A percentile compares a stretch with the other conserved stretches of the same genome.
Conservation (phyloP, 2,113 vertebrate genomes). For the Elachura formosa region DNA sequence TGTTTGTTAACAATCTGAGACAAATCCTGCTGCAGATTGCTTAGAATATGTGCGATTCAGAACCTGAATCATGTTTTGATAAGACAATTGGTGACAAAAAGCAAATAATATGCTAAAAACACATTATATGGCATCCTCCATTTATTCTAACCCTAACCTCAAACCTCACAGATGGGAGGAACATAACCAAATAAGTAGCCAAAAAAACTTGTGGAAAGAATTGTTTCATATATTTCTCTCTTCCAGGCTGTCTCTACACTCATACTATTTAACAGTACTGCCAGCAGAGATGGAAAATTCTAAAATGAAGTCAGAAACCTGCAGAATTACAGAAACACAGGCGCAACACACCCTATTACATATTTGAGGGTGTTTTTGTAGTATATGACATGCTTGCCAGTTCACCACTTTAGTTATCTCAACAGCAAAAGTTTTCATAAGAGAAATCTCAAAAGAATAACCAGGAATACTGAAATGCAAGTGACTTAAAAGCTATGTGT, state of each 20-base stretch:
- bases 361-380: background rate
- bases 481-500: background rate
- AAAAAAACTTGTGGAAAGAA: background rate
- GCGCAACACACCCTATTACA: background rate
- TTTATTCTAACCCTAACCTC: background rate
- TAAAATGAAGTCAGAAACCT: background rate
- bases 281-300: background rate
- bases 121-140: background rate
- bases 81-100: background rate
- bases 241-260: background rate
- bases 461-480: background rate
- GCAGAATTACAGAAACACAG: background rate
- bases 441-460: background rate
- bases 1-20: background rate
- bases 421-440: background rate
- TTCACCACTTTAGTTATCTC: background rate
- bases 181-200: background rate
- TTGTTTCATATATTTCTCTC: background rate
- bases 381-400: too few species aligned
- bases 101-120: background rate
- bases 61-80: background rate
- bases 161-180: background rate
- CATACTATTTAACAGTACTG: background rate
- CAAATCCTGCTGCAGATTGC: background rate
- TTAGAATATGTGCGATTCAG: background rate